phyloP scores from a whole-genome alignment of 1,140 invertebrate genomes.

The Dolichoris vasculosae region DNA sequence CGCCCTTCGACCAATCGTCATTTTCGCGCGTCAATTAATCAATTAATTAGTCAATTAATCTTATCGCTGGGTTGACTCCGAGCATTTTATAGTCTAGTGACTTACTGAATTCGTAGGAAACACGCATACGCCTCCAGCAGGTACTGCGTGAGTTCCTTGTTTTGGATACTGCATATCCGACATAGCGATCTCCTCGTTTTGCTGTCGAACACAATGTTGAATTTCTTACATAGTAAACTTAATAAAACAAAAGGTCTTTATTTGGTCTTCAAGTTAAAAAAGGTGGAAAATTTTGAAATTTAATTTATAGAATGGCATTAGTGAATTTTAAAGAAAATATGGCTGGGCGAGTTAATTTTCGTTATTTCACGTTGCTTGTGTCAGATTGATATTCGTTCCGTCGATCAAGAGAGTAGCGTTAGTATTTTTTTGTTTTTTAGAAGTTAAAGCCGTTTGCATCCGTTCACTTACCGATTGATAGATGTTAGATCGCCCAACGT shows the following conservation, averaged over 20 bases:
- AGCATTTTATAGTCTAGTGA: constrained; percentile 64
- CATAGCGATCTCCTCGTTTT: constrained; percentile 85
- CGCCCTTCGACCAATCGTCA: constrained; percentile 22
- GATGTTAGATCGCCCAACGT: constrained; percentile 71
- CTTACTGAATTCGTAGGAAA: constrained; percentile 79
- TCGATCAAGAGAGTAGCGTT: constrained; percentile 13
- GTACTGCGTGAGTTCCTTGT: constrained; percentile 69
- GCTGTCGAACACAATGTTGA: constrained; percentile 63
- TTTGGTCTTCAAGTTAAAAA: constrained; percentile 28
- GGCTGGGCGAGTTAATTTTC: constrained; percentile 46
- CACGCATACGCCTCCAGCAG: constrained; percentile 76
- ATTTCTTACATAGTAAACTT: constrained; percentile 52
- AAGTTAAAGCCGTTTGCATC: constrained; percentile 31
- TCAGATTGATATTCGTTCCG: neutral
- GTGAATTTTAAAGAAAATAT: constrained; percentile 33
- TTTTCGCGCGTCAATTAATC: constrained; percentile 16
- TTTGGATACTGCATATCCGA: constrained; percentile 84
- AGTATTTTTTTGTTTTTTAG: constrained; percentile 14
- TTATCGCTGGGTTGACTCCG: constrained; percentile 20
- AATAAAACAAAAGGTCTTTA: constrained; percentile 32
- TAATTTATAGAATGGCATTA: neutral
- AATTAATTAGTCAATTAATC: constrained; percentile 21
- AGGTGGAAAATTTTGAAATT: constrained; percentile 8
- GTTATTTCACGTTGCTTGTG: constrained; percentile 35
- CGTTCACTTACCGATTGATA: constrained; percentile 71